These are phyloP conservation scores for Drosophila mulleri DNA, from an alignment of 2,888 invertebrate genomes.

Conservation along the genomic window DNA sequence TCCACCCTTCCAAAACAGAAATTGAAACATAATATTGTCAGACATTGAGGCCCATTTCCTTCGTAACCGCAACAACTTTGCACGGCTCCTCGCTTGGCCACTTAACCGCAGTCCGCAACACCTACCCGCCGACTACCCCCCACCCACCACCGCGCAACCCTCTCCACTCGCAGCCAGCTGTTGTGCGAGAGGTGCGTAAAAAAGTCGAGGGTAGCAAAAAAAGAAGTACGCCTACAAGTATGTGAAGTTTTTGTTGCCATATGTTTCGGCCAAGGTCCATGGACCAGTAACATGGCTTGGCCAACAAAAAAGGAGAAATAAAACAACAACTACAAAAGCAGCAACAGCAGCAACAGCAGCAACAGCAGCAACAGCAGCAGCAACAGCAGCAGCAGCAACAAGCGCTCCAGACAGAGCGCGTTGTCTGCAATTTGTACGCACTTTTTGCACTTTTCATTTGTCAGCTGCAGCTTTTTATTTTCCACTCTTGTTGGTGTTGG, in stretches of 20 bases:
- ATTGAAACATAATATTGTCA: slow-evolving; percentile 81
- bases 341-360: too few species aligned
- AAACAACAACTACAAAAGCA: slow-evolving; percentile 21
- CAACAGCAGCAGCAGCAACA: slow-evolving; percentile 15
- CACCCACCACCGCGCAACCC: neutral
- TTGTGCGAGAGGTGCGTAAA: slow-evolving; percentile 74
- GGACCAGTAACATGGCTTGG: slow-evolving; percentile 71
- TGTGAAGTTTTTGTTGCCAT: slow-evolving; percentile 72
- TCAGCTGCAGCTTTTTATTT: slow-evolving; percentile 45
- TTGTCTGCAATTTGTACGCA: slow-evolving; percentile 63
- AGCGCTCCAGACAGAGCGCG: slow-evolving; percentile 49
- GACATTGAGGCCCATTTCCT: slow-evolving; percentile 82
- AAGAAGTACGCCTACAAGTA: slow-evolving; percentile 76
- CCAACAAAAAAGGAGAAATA: slow-evolving; percentile 29
- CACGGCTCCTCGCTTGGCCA: slow-evolving; percentile 46
- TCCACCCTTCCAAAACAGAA: slow-evolving; percentile 50
- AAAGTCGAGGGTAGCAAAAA: slow-evolving; percentile 29
- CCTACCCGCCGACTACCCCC: neutral
- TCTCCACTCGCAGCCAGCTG: neutral
- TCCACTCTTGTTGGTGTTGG: slow-evolving; percentile 12
- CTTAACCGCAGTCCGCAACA: slow-evolving; percentile 66
- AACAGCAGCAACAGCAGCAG: neutral
- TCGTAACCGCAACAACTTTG: slow-evolving; percentile 74
- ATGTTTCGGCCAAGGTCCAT: slow-evolving; percentile 71
- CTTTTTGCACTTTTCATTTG: slow-evolving; percentile 82